A percentile compares a stretch with the other conserved stretches of the same genome.
phyloP scores from a whole-genome alignment of 2,797 vertebrate genomes.

The Neosalanx taihuensis region DNA sequence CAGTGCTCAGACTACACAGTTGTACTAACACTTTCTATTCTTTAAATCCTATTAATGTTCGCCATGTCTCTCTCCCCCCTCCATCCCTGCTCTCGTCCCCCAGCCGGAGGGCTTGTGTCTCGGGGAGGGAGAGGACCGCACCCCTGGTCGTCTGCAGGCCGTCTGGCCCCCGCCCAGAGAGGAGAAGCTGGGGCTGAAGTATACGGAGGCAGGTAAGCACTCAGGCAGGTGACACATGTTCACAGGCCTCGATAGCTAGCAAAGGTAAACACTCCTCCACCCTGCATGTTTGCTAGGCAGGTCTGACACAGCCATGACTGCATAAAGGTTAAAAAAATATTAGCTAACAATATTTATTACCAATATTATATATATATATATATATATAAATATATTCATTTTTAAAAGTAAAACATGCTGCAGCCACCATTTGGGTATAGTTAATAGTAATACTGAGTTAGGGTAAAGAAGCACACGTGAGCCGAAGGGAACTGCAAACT shows the following conservation, averaged over 20 bases:
- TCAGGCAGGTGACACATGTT: too few relatives aligned
- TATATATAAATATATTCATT: too few relatives aligned
- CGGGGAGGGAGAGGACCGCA: constrained; percentile 86
- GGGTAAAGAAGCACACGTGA: too few relatives aligned
- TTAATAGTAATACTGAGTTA: too few relatives aligned
- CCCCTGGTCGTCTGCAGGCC: constrained; percentile 89
- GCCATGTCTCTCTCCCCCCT: neutral
- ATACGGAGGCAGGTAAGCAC: constrained; percentile 92
- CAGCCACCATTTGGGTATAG: too few relatives aligned
- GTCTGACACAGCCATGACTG: neutral
- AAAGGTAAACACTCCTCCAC: constrained; percentile 54
- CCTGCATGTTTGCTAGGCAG: constrained; percentile 40
- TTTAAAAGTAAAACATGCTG: too few relatives aligned
- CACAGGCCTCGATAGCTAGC: constrained; percentile 6
- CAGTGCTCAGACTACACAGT: too few relatives aligned
- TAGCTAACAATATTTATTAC: too few relatives aligned
- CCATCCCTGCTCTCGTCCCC: constrained; percentile 12
- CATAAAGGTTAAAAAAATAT: too few relatives aligned
- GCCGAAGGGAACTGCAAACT: neutral
- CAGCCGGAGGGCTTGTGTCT: constrained; percentile 71
- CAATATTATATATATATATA: too few relatives aligned
- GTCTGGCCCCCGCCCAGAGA: constrained; percentile 92
- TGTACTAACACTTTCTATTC: neutral
- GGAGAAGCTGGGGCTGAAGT: constrained; percentile 92
- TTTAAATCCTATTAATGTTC: neutral